These are phyloP conservation scores for Mellivora capensis DNA, from an alignment of 2,113 vertebrate species.

Conservation along the genomic window DNA sequence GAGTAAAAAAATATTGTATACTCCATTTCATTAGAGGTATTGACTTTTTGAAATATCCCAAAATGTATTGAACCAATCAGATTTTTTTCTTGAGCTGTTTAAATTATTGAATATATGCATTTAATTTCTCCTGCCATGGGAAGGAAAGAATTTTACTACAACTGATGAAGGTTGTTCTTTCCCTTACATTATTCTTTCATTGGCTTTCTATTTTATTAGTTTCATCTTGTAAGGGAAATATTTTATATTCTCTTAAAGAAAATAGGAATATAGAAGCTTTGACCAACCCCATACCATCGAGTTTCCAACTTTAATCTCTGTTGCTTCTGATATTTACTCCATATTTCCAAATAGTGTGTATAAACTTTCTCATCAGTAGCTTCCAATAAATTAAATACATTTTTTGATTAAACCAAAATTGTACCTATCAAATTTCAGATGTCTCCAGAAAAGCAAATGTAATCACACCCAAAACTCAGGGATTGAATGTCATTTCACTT, in stretches of 20 bases:
- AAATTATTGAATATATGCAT: neutral
- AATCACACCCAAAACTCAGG: neutral
- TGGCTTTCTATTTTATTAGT: neutral
- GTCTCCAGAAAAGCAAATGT: neutral
- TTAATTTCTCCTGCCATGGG: neutral
- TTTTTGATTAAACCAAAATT: neutral
- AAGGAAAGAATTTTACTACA: neutral
- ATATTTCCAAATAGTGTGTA: neutral
- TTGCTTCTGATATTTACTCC: neutral
- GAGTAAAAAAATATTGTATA: neutral
- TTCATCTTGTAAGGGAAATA: neutral
- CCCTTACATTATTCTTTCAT: neutral
- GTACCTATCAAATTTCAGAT: neutral
- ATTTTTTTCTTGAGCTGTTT: neutral
- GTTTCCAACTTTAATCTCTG: neutral
- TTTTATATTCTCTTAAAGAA: neutral
- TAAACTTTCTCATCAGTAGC: neutral
- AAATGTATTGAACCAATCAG: neutral
- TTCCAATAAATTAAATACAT: neutral
- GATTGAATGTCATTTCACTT: neutral
- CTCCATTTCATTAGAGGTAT: neutral
- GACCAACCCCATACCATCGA: neutral
- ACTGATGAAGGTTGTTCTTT: neutral
- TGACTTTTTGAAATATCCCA: neutral
- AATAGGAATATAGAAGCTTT: neutral